These are phyloP conservation scores for Microhierax caerulescens DNA, from an alignment of 2,797 vertebrate species.

Conservation along the genomic window DNA sequence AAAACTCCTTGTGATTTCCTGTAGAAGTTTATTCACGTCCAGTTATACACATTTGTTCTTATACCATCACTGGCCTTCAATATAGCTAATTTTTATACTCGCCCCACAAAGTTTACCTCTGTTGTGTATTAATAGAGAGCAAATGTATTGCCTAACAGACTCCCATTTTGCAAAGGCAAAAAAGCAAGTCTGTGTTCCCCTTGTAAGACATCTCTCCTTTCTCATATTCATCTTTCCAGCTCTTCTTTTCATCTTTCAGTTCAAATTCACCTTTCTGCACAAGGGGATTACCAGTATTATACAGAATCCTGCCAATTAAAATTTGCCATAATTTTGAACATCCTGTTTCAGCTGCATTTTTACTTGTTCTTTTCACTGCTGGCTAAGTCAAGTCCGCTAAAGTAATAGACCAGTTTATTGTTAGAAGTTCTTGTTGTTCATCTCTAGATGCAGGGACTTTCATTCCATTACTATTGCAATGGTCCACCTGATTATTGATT, in stretches of 20 bases:
- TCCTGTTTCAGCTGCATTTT: not conserved
- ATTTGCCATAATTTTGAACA: not conserved
- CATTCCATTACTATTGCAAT: not conserved
- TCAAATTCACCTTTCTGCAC: not conserved
- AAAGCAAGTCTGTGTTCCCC: not conserved
- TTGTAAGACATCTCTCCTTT: not conserved
- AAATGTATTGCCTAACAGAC: not conserved
- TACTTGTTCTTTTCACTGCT: not conserved
- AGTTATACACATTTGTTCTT: not conserved
- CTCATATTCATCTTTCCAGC: not conserved
- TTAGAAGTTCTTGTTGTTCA: not conserved
- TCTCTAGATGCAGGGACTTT: not conserved
- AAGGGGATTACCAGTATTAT: not conserved
- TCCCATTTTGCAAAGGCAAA: not conserved
- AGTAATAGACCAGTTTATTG: not conserved
- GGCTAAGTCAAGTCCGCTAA: not conserved
- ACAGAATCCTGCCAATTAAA: not conserved
- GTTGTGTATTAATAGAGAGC: not conserved
- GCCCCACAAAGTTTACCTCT: not conserved
- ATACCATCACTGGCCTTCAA: not conserved
- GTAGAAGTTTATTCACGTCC: not conserved
- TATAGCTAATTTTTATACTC: not conserved
- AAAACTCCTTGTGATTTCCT: not conserved
- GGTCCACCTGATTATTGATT: not conserved
- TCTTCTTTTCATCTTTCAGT: not conserved